Base-by-base conservation (phyloP, 2,113 vertebrate species). In the Zosterops lateralis region DNA sequence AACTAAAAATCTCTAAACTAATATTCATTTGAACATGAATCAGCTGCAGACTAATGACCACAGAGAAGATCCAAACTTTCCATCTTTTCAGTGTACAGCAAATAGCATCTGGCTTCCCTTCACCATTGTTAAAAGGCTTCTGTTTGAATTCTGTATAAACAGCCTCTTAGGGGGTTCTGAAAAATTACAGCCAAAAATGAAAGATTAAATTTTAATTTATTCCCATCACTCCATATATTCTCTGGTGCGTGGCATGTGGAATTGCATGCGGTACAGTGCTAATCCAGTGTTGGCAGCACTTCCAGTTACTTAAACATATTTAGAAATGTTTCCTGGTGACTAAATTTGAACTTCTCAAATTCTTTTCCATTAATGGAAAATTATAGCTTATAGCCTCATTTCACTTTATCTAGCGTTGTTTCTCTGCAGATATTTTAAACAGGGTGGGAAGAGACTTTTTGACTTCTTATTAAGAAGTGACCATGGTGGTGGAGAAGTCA, bases 191-290 rank as follows among this genome's bases (percentile, higher is more conserved):
- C 56, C 31, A 56, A 72, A 44, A 74, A 45, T 51, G 12, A 72
- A 79, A 79, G 45, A 73, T 65, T 58, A 76, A 21, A 76, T 86
- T 92, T 91, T 85, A 51, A 92, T 79, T 79, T 83, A 76, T 91
- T 89, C 45, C 62, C 17, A 47, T 89, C 87, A 86, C 26, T 85
- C 15, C 36, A 26, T 42, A 44, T 71, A 64, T 75, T 53, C 24
- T 86, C 36, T 44, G 17, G 24, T 72, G 18, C 76, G 18, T 51
- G 58, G 54, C 75, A 83, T 44, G 54, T 86, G 28, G 40, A 81
- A 70, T 15, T 77, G n/a, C 0, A 0, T 48, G 40, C 61, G 42
- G 28, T 70, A 48, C 36, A 40, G 31, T 65, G 45, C 50, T 94
- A 72, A 91, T 50, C 44, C 57, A 60, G 24, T 65, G 29, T 32